Base-by-base conservation (phyloP, 2,888 invertebrate species). In the Neocrepidodera transversa region DNA sequence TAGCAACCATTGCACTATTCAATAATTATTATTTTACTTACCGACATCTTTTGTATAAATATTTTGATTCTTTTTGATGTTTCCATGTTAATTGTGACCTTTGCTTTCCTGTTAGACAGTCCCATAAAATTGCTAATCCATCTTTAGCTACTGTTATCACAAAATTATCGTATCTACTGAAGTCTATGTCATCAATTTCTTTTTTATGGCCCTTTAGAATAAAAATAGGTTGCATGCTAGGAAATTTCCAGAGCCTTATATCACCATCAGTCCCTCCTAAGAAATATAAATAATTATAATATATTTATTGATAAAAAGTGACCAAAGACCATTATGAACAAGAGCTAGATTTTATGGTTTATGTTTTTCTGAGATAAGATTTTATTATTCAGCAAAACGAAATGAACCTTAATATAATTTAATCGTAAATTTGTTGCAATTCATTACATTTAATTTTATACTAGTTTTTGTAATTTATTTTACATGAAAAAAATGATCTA, bases 131-230 rank as follows among this genome's bases (percentile, higher is more conserved):
- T 4, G 91, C 92, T 68, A 87, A 84, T 2, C 92, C 92, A 80
- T 96, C 96, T 80, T 95, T 93, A 0, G 92, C 91, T 66, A 96
- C 90, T 70, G 92, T 93, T 50, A 90, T 90, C 51, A 96, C 80
- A 75, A 87, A 82, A 51, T 86, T 86, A 62, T 90, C 89, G 73
- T 88, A 87, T 1, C 91, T 89, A 79, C 92, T 93, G 76, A 97
- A 92, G 81, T 96, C 95, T 52, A 97, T 79, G 79, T 97, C 97
- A 74, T 97, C 97, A 65, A 97, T 91, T 85, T 97, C 97, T 79
- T 93, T 93, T 53, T 84, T 85, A 73, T 97, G 97, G 28, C 89
- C 92, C 63, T 87, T 82, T 7, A 95, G 81, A 68, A 89, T 89
- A 71, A 85, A 84, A 14, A 87, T 74, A 66, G 87, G 84, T 51